These are phyloP conservation scores for Idaea straminata DNA, from an alignment of 2,888 invertebrate species.

Conservation along the genomic window DNA sequence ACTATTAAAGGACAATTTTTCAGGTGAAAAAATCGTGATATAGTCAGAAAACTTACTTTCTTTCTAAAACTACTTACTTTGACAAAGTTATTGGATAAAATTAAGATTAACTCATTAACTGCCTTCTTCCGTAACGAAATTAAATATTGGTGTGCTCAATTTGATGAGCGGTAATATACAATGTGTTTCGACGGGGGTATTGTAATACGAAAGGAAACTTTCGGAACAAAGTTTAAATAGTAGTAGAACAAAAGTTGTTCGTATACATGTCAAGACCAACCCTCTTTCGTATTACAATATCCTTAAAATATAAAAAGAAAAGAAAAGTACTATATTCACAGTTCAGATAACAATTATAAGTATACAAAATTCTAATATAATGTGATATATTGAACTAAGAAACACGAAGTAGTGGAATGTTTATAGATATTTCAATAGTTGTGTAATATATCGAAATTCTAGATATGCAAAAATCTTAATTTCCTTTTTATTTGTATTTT, in stretches of 20 bases:
- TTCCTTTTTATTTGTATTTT: constrained; percentile 57
- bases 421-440: constrained; percentile 44
- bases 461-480: constrained; percentile 32
- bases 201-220: too few species aligned
- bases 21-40: neutral
- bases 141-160: neutral
- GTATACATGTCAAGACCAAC: too few species aligned
- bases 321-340: neutral
- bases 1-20: neutral
- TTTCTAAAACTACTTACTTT: neutral
- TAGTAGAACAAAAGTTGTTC: too few species aligned
- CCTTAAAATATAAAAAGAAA: neutral
- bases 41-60: neutral
- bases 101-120: neutral
- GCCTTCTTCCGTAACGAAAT: neutral
- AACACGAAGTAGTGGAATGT: constrained; percentile 49
- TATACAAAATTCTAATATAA: constrained; percentile 76
- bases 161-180: neutral
- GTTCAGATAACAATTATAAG: constrained; percentile 31
- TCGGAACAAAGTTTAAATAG: too few species aligned
- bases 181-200: too few species aligned
- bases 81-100: neutral
- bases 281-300: too few species aligned
- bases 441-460: constrained; percentile 28
- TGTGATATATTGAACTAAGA: constrained; percentile 71